Conservation (phyloP, 2,888 invertebrate genomes). For the Mythimna impura region DNA sequence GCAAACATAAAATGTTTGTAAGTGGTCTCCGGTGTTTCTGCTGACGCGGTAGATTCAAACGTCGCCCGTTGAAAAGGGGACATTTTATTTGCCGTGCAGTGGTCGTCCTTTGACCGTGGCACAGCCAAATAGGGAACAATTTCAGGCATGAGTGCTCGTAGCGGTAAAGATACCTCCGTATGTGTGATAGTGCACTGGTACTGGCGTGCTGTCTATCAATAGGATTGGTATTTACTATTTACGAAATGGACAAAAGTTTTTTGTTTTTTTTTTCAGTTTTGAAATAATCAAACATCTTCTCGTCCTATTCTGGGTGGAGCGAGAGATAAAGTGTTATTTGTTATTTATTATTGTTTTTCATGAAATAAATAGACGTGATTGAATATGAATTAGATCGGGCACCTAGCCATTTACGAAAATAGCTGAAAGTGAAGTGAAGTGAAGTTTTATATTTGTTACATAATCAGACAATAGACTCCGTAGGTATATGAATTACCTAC, state of each 20-base stretch:
- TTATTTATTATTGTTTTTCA: no score
- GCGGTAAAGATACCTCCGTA: conserved; percentile 10
- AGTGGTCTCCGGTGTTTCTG: conserved; percentile 10
- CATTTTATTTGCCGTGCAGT: conserved; percentile 40
- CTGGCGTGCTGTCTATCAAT: background rate
- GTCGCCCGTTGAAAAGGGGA: conserved; percentile 27
- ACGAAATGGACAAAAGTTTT: background rate
- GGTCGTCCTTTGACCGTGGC: conserved; percentile 54
- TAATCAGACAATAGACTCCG: no score
- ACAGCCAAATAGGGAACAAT: conserved; percentile 61
- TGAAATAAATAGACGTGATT: no score
- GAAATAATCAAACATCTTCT: no score
- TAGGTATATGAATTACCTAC: no score
- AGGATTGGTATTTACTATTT: background rate
- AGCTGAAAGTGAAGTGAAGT: no score
- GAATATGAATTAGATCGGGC: no score
- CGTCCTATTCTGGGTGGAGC: no score
- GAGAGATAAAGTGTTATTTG: no score
- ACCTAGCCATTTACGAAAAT: no score
- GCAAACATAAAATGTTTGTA: conserved; percentile 36
- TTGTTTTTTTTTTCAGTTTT: no score
- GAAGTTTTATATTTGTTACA: no score
- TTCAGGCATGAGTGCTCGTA: conserved; percentile 66
- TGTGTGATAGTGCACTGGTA: conserved; percentile 40
- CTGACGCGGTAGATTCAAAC: conserved; percentile 24